phyloP scores from a whole-genome alignment of 2,113 vertebrate species.

The Empidonax traillii region DNA sequence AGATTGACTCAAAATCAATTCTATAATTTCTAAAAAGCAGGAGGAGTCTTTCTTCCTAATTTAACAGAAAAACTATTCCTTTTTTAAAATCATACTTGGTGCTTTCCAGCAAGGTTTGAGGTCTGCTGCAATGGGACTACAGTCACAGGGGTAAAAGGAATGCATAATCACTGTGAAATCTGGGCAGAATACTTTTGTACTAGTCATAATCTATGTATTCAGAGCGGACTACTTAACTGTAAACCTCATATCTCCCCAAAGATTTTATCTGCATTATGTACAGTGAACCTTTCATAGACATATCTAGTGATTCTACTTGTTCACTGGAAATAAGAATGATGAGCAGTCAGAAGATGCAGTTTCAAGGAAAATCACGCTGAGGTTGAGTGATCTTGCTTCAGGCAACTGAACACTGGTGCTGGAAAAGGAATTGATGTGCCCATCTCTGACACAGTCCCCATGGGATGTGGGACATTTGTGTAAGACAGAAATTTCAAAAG shows the following conservation, averaged over 20 bases:
- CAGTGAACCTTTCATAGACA: neutral
- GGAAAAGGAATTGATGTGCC: neutral
- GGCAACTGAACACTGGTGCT: neutral
- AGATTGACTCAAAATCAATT: neutral
- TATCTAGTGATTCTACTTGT: neutral
- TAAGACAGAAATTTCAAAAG: neutral
- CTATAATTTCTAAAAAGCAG: neutral
- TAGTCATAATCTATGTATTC: neutral
- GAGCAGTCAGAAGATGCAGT: slow-evolving; percentile 1
- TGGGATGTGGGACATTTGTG: neutral
- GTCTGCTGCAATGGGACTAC: neutral
- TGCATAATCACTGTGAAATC: neutral
- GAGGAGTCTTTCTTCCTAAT: neutral
- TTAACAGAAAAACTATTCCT: neutral
- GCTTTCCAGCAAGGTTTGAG: neutral
- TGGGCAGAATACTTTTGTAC: neutral
- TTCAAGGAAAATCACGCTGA: neutral
- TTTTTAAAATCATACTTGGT: neutral
- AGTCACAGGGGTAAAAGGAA: neutral
- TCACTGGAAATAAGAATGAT: slow-evolving; percentile 18
- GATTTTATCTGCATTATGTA: neutral
- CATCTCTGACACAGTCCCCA: neutral
- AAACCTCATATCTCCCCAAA: neutral
- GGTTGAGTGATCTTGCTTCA: neutral
- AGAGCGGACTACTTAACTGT: neutral